Evolutionary conservation across 2,797 vertebrate genomes (phyloP).

Genomic region (Micrastur ruficollis): DNA sequence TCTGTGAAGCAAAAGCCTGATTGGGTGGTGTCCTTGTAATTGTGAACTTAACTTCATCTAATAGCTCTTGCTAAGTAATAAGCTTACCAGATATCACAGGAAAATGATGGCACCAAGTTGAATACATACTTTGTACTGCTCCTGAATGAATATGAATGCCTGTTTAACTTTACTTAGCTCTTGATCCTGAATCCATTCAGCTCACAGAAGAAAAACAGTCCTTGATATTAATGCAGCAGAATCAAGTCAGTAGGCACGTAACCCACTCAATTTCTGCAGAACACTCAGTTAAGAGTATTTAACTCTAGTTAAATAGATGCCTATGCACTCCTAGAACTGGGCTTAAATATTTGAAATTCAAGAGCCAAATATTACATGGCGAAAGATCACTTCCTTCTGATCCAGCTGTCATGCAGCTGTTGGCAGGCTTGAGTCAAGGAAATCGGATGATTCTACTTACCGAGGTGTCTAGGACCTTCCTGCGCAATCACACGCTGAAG

Average conservation of each 20-base stretch:
- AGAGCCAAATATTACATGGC: background rate
- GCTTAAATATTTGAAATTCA: constrained; percentile 27
- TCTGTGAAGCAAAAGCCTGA: constrained; percentile 37
- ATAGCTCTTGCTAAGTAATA: constrained; percentile 56
- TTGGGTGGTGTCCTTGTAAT: constrained; percentile 40
- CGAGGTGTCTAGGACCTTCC: background rate
- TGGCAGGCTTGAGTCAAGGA: background rate
- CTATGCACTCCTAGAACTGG: background rate
- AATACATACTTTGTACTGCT: constrained; percentile 40
- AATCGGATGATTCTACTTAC: background rate
- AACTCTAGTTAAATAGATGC: constrained; percentile 1
- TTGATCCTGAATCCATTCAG: constrained; percentile 58
- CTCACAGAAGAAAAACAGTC: constrained; percentile 38
- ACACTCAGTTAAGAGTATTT: constrained; percentile 17
- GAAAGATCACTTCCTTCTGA: background rate
- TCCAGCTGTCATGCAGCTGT: background rate
- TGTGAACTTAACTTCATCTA: constrained; percentile 53
- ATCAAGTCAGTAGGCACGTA: background rate
- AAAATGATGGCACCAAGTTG: constrained; percentile 54
- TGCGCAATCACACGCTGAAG: background rate
- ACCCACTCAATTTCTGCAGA: constrained; percentile 13
- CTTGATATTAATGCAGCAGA: constrained; percentile 31
- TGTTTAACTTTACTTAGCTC: constrained; percentile 57
- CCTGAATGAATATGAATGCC: constrained; percentile 53
- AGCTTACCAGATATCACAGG: constrained; percentile 40